A percentile compares a stretch with the other conserved stretches of the same genome.
These are phyloP conservation scores for Oppia nitens DNA, from an alignment of 1,140 invertebrate genomes.

Conservation along the genomic window DNA sequence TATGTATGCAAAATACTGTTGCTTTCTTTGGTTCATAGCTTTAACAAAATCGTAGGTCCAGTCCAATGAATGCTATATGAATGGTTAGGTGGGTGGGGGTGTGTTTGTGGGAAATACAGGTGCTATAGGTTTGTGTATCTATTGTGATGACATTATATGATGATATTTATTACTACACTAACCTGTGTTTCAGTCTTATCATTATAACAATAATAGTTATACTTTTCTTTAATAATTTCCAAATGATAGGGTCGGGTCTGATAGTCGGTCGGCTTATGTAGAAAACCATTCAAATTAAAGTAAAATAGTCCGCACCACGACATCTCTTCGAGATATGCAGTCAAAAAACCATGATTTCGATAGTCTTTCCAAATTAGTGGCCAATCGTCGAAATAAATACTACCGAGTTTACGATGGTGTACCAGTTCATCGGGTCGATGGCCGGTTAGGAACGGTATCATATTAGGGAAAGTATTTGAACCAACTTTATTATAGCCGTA, in stretches of 20 bases:
- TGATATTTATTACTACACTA: background rate
- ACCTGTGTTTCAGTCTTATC: background rate
- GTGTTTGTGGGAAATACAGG: too few relatives aligned
- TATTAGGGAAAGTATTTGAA: constrained; percentile 33
- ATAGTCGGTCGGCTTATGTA: background rate
- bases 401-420: background rate
- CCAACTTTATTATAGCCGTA: constrained; percentile 21
- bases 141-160: background rate
- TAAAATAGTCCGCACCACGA: background rate
- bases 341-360: background rate
- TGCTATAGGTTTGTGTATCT: background rate
- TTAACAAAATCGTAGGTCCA: background rate
- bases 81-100: too few relatives aligned
- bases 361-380: background rate
- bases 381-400: background rate
- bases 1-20: background rate
- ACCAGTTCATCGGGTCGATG: background rate
- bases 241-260: background rate
- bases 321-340: background rate
- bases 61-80: background rate
- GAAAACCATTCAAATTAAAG: background rate
- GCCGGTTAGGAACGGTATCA: constrained; percentile 29
- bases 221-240: background rate
- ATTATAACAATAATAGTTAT: background rate
- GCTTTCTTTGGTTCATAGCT: background rate